Evolutionary conservation across 2,888 invertebrate species (phyloP).

Genomic region (Entomobrya multifasciata): DNA sequence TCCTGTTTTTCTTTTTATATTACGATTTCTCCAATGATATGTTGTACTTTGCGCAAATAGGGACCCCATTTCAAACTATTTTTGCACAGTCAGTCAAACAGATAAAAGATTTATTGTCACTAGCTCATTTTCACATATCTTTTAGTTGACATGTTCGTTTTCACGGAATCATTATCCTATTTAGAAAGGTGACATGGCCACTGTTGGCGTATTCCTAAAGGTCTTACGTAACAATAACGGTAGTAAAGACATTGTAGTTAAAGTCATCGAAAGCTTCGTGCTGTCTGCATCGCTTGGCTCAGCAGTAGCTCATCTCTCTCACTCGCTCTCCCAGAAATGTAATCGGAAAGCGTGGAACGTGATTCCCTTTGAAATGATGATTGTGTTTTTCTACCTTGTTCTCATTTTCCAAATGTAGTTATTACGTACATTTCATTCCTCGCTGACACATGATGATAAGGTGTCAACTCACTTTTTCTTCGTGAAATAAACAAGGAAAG

Average conservation of each 20-base stretch:
- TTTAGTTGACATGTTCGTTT: conserved; percentile 60
- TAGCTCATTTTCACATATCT: conserved; percentile 75
- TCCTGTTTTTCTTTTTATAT: too few species aligned
- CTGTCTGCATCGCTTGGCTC: too few species aligned
- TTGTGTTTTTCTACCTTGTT: conserved; percentile 45
- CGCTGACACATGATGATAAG: conserved; percentile 32
- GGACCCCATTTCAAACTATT: conserved; percentile 39
- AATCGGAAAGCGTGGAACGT: conserved; percentile 41
- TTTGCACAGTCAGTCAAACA: conserved; percentile 65
- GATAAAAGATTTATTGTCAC: conserved; percentile 78
- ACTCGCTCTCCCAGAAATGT: conserved; percentile 8
- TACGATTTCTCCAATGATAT: too few species aligned
- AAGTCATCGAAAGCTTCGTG: background rate
- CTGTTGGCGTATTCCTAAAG: background rate
- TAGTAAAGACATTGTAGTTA: too few species aligned
- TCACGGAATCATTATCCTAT: conserved; percentile 67
- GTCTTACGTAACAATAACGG: conserved; percentile 13
- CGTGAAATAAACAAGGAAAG: conserved; percentile 24
- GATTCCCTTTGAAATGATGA: conserved; percentile 48
- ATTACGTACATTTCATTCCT: conserved; percentile 50
- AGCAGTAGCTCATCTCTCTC: conserved; percentile 32
- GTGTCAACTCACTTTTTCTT: conserved; percentile 29
- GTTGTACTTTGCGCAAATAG: background rate
- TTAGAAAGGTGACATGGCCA: conserved; percentile 26
- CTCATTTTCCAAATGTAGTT: conserved; percentile 51